Evolutionary conservation across 1,140 invertebrate genomes (phyloP).

Genomic region (Eueides isabella): DNA sequence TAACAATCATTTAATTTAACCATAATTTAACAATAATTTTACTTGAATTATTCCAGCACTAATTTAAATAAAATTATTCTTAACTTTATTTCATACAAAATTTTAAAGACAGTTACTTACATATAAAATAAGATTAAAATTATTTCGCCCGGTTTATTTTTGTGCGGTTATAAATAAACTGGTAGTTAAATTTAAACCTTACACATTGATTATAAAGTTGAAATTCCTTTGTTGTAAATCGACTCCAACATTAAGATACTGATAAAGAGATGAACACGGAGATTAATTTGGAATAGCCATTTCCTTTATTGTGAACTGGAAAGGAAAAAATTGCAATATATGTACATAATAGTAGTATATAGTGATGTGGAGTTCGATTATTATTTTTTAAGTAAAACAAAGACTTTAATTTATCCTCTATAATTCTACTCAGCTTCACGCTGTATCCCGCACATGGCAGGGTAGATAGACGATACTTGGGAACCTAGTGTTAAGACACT

Average conservation of each 20-base stretch:
- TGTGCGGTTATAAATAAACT: neutral
- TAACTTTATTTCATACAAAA: neutral
- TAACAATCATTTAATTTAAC: no score
- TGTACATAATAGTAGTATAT: neutral
- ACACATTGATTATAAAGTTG: neutral
- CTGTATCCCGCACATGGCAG: no score
- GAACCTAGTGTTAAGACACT: no score
- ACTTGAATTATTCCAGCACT: no score
- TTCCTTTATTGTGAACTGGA: slow-evolving; percentile 24
- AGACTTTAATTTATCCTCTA: no score
- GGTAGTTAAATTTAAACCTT: neutral
- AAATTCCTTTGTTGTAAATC: neutral
- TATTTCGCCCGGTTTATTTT: slow-evolving; percentile 8
- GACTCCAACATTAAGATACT: slow-evolving; percentile 23
- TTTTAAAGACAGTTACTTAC: neutral
- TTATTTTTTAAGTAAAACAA: no score
- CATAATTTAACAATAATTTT: no score
- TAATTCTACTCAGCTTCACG: no score
- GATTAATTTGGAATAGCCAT: slow-evolving; percentile 33
- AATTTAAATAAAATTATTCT: neutral
- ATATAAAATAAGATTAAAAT: slow-evolving; percentile 17
- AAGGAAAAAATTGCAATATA: slow-evolving; percentile 13
- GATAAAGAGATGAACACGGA: slow-evolving; percentile 34
- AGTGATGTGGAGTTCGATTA: neutral
- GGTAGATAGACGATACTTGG: no score